These are phyloP conservation scores for Drosophila jambulina DNA, from an alignment of 1,140 invertebrate genomes.

Conservation along the genomic window DNA sequence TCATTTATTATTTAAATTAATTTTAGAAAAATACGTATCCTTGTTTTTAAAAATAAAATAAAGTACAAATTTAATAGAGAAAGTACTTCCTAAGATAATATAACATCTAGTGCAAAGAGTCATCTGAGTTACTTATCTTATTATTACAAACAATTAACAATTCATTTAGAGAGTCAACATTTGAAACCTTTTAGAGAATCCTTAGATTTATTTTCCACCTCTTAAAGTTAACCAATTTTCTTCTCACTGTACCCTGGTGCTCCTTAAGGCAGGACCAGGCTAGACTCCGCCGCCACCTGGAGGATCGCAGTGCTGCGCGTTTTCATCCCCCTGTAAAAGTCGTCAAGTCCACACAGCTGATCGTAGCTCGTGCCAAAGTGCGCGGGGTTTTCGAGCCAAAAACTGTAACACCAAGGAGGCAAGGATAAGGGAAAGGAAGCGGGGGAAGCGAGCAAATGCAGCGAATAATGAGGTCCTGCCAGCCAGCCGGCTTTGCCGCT, in stretches of 20 bases:
- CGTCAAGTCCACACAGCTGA: constrained; percentile 51
- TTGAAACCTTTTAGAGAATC: neutral
- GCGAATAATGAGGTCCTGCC: constrained; percentile 74
- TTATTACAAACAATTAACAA: neutral
- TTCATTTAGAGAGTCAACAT: too few species aligned
- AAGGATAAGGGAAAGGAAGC: constrained; percentile 15
- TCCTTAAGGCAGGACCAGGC: constrained; percentile 28
- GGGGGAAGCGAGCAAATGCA: constrained; percentile 61
- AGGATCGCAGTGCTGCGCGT: constrained; percentile 17
- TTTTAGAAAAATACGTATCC: neutral
- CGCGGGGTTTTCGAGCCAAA: constrained; percentile 70
- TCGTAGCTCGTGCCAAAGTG: constrained; percentile 81
- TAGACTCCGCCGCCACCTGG: constrained; percentile 54
- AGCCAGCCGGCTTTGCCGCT: constrained; percentile 72
- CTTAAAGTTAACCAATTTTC: neutral
- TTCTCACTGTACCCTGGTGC: constrained; percentile 3
- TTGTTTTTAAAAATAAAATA: neutral
- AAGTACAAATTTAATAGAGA: neutral
- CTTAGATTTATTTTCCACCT: too few species aligned
- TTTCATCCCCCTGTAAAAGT: constrained; percentile 56
- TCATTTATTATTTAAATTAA: too few species aligned
- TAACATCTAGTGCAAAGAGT: neutral
- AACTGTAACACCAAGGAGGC: constrained; percentile 72
- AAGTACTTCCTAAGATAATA: neutral
- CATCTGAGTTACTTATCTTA: too few species aligned